Conservation (phyloP, 2,797 vertebrate genomes). For the Martes flavigula region DNA sequence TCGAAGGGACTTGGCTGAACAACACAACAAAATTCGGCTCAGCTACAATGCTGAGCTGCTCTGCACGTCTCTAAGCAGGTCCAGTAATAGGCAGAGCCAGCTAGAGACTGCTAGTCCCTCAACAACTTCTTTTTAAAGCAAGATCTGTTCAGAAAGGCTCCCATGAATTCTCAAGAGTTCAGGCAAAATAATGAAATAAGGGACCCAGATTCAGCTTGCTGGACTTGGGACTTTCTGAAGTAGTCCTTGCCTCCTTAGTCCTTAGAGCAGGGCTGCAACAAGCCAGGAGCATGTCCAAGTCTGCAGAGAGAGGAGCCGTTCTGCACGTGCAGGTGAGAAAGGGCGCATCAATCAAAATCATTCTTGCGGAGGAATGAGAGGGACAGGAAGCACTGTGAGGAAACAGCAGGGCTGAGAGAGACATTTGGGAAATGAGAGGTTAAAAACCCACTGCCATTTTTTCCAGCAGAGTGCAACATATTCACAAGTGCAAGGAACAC, state of each 20-base stretch:
- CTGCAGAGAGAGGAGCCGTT: not conserved
- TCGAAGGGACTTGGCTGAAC: not conserved
- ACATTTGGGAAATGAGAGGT: conserved; percentile 46
- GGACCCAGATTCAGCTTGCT: not conserved
- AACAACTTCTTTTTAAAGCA: not conserved
- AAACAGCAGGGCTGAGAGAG: not conserved
- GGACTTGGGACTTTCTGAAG: conserved; percentile 25
- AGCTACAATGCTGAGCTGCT: not conserved
- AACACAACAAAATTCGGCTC: not conserved
- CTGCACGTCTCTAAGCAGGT: not conserved
- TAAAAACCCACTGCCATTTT: conserved; percentile 17
- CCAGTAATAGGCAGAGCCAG: not conserved
- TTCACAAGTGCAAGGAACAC: conserved; percentile 39
- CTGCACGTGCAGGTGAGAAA: not conserved
- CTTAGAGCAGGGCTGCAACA: not conserved
- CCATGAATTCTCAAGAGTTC: conserved; percentile 18
- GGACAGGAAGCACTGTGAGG: not conserved
- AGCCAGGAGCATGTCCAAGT: not conserved
- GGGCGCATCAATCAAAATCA: not conserved
- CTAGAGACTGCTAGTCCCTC: not conserved
- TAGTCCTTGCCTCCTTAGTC: not conserved
- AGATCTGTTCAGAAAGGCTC: not conserved
- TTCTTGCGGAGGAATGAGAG: conserved; percentile 13
- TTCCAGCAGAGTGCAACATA: conserved; percentile 51
- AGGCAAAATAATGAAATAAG: not conserved